Evolutionary conservation across 2,797 vertebrate genomes (phyloP).

Genomic region (Myoxocephalus aenaeus): DNA sequence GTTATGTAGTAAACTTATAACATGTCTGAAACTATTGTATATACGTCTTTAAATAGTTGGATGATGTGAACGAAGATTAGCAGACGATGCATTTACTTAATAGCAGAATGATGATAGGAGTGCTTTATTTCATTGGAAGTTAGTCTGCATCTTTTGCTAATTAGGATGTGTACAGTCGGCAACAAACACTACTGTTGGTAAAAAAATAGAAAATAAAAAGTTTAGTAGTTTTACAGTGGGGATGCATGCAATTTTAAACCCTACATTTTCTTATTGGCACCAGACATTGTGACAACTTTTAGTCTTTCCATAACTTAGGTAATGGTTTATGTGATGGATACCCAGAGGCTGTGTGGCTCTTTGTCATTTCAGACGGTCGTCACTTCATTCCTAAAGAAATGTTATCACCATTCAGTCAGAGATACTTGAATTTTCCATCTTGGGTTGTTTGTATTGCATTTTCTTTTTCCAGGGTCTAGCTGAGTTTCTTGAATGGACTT

Average conservation of each 20-base stretch:
- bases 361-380: slow-evolving; percentile 69
- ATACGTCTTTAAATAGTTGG: slow-evolving; percentile 73
- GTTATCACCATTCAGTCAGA: slow-evolving; percentile 76
- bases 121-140: slow-evolving; percentile 67
- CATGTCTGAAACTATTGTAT: slow-evolving; percentile 80
- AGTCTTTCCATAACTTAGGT: slow-evolving; percentile 65
- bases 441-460: slow-evolving; percentile 71
- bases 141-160: slow-evolving; percentile 68
- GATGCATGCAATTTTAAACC: slow-evolving; percentile 78
- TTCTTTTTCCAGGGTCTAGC: slow-evolving; percentile 54
- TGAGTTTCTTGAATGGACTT: slow-evolving; percentile 71
- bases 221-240: slow-evolving; percentile 72
- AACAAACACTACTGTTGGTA: slow-evolving; percentile 61
- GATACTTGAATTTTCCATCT: slow-evolving; percentile 84
- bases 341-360: slow-evolving; percentile 49
- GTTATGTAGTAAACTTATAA: slow-evolving; percentile 80
- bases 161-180: slow-evolving; percentile 66
- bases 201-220: slow-evolving; percentile 33
- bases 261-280: slow-evolving; percentile 74
- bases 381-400: slow-evolving; percentile 76
- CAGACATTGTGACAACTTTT: slow-evolving; percentile 64
- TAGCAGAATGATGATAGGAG: slow-evolving; percentile 61
- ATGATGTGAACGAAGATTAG: slow-evolving; percentile 63
- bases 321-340: slow-evolving; percentile 56
- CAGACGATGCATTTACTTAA: slow-evolving; percentile 70